phyloP scores from a whole-genome alignment of 2,888 invertebrate species.

The Aradus depressus region DNA sequence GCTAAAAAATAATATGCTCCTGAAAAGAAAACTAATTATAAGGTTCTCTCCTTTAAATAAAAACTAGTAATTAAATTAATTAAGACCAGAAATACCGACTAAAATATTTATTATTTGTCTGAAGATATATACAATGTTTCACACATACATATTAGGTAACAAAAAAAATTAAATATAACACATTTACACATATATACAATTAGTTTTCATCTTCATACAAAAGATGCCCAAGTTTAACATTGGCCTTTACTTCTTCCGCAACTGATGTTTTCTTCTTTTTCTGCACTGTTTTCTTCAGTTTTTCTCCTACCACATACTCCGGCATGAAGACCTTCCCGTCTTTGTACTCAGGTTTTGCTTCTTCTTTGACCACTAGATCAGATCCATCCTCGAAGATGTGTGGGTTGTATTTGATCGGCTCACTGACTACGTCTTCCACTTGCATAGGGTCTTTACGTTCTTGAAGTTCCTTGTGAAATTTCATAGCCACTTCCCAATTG shows the following conservation, averaged over 20 bases:
- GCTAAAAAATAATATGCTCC: no score
- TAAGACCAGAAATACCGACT: no score
- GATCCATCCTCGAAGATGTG: slow-evolving; percentile 19
- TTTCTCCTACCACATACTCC: slow-evolving; percentile 66
- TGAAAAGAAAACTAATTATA: no score
- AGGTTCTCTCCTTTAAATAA: no score
- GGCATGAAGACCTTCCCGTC: slow-evolving; percentile 67
- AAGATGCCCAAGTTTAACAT: slow-evolving; percentile 47
- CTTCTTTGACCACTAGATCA: slow-evolving; percentile 5
- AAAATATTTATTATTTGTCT: not conserved
- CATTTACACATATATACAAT: slow-evolving; percentile 18
- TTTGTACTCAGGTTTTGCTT: slow-evolving; percentile 41
- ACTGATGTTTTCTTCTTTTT: slow-evolving; percentile 26
- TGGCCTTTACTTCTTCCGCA: slow-evolving; percentile 33
- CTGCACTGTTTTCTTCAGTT: slow-evolving; percentile 43
- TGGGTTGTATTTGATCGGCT: slow-evolving; percentile 18
- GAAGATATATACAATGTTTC: not conserved
- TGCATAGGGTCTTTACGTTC: slow-evolving; percentile 15
- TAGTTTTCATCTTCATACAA: slow-evolving; percentile 42
- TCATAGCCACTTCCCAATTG: slow-evolving; percentile 64
- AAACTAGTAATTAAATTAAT: no score
- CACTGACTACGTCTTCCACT: not conserved
- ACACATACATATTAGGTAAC: not conserved
- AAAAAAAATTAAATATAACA: not conserved
- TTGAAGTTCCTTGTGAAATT: slow-evolving; percentile 44